Conservation (phyloP, 2,888 invertebrate species). For the Aporophyla nigra region DNA sequence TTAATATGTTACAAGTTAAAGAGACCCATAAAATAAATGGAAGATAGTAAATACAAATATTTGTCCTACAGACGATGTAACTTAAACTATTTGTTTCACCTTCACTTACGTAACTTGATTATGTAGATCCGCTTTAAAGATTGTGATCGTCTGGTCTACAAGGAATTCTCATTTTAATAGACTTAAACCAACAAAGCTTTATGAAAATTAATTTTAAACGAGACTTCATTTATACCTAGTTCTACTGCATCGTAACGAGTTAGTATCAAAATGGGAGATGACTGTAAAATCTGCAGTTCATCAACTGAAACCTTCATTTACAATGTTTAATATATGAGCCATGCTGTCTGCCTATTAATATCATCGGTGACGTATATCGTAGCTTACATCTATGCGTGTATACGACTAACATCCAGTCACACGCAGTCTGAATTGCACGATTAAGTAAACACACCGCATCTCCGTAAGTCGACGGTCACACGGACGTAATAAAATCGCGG, state of each 20-base stretch:
- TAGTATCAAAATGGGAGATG: background rate
- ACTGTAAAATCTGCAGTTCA: constrained; percentile 10
- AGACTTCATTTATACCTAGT: background rate
- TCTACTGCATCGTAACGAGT: background rate
- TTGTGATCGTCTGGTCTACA: background rate
- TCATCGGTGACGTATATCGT: constrained; percentile 11
- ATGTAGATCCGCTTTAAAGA: constrained; percentile 12
- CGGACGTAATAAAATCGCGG: too few species aligned
- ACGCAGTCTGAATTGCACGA: constrained; percentile 36
- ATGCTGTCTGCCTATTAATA: constrained; percentile 42
- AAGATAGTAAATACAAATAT: constrained; percentile 17
- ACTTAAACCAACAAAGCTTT: background rate
- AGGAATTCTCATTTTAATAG: background rate
- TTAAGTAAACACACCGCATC: constrained; percentile 41
- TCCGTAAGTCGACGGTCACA: background rate
- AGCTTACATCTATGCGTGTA: background rate
- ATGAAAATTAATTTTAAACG: background rate
- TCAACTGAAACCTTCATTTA: constrained; percentile 9
- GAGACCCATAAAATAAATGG: constrained; percentile 41
- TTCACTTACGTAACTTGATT: constrained; percentile 21
- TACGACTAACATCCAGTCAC: constrained; percentile 18
- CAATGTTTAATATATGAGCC: constrained; percentile 47
- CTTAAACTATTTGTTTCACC: constrained; percentile 16
- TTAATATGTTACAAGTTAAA: constrained; percentile 9
- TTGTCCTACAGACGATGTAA: background rate